These are phyloP conservation scores for Ptychobarbus kaznakovi DNA, from an alignment of 2,797 vertebrate species.

Conservation along the genomic window DNA sequence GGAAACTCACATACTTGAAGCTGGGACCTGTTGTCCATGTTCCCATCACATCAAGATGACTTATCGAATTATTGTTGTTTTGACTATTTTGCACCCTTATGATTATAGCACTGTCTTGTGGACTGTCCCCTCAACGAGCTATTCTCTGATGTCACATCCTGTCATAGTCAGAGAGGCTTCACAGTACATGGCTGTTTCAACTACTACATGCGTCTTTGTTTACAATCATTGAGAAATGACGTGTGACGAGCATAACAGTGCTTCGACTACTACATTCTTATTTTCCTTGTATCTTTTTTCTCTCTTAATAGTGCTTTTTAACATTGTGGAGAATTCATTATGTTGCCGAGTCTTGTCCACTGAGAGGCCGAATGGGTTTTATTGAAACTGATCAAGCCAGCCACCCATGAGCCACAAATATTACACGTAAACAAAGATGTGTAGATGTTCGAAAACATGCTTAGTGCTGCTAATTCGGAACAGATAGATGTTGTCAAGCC, in stretches of 20 bases:
- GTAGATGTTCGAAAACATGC: slow-evolving; percentile 17
- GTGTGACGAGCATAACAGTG: slow-evolving; percentile 27
- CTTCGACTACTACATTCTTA: slow-evolving; percentile 8
- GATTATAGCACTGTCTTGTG: not conserved
- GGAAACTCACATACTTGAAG: slow-evolving; percentile 30
- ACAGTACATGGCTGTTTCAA: slow-evolving; percentile 37
- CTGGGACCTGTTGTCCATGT: slow-evolving; percentile 35
- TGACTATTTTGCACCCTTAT: not conserved
- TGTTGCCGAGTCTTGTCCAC: slow-evolving; percentile 28
- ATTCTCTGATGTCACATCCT: slow-evolving; percentile 42
- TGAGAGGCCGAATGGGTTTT: slow-evolving; percentile 22
- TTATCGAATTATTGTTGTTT: slow-evolving; percentile 2
- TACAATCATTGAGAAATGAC: slow-evolving; percentile 52
- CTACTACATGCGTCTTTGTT: slow-evolving; percentile 54
- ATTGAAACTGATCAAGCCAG: slow-evolving; percentile 35
- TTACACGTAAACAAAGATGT: slow-evolving; percentile 9
- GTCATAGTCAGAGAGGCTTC: slow-evolving; percentile 42
- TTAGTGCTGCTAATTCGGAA: slow-evolving; percentile 47
- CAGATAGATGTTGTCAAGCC: slow-evolving; percentile 51
- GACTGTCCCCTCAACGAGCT: slow-evolving; percentile 23
- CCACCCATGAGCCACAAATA: slow-evolving; percentile 50
- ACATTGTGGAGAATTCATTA: slow-evolving; percentile 32
- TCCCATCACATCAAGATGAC: not conserved
- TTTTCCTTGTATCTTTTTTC: slow-evolving; percentile 3
- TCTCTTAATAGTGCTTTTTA: slow-evolving; percentile 41